Base-by-base conservation (phyloP, 2,888 invertebrate species). In the Dynastes tityus region DNA sequence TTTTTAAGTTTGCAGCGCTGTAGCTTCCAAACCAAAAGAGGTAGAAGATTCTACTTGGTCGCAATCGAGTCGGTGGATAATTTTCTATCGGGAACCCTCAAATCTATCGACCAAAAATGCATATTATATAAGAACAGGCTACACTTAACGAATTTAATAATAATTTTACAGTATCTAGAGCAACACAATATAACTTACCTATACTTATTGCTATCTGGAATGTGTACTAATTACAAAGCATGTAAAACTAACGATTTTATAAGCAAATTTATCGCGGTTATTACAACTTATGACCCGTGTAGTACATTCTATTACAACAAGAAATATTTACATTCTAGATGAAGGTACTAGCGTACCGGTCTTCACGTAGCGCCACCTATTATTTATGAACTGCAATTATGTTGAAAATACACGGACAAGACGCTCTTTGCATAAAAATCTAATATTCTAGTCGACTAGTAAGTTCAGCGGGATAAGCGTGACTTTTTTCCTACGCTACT, bases 371-470 rank as follows among this genome's bases (percentile, higher is more conserved):
- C 13, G 49, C 73, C 45, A 61, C 61, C 40, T 76, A 76, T 76
- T 76, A 76, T 76, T 76, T 76, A 76, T 76, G 76, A 58, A 58
- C 51, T 68, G 76, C 76, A 76, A 76, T 76, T 76, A 76, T 68
- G 76, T 76, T 76, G 65, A 76, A 76, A 76, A n/a, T 29, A 16
- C 55, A 55, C 68, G 53, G 55, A 51, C 27, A 68, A 32, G 68
- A 40, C 68, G 68, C 51, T 67, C 55, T 68, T 68, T 76, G 76
- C 76, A 76, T 76, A 67, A 68, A 68, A 76, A 76, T 76, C 73
- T 74, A 74, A 74, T 74, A 74, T 61, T 27, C 73, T 40, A 68
- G 73, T 61, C 45, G 73, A 74, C 61, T 74, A 74, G 73, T 74
- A 45, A 58, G 73, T 74, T 74, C 73, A 61, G 61, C 16, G 61